phyloP scores from a whole-genome alignment of 2,113 vertebrate species.

The Rhinichthys klamathensis region DNA sequence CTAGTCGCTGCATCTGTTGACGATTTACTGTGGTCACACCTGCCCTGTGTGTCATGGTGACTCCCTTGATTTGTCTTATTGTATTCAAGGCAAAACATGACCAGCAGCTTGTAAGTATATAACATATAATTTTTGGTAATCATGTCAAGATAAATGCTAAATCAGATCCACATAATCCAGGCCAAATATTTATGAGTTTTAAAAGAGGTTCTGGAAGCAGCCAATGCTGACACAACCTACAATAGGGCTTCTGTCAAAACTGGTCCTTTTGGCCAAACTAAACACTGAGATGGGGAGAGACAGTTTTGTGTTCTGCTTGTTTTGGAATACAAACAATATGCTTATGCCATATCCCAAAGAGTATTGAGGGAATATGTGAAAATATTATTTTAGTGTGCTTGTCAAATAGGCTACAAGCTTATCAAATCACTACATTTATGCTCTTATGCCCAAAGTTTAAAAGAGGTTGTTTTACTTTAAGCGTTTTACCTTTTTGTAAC shows the following conservation, averaged over 20 bases:
- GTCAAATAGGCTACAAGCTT: neutral
- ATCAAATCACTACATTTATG: neutral
- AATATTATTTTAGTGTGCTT: neutral
- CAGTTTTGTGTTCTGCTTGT: constrained; percentile 45
- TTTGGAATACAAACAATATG: constrained; percentile 47
- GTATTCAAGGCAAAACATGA: neutral
- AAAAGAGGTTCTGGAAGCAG: neutral
- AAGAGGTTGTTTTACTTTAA: neutral
- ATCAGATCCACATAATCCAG: neutral
- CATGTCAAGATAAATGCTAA: neutral
- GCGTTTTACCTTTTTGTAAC: neutral
- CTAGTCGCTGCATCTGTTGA: constrained; percentile 38
- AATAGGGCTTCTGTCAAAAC: constrained; percentile 5
- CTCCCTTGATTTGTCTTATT: neutral
- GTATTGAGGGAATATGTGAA: neutral
- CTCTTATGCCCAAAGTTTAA: neutral
- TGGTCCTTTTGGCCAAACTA: constrained; percentile 35
- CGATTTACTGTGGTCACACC: constrained; percentile 38
- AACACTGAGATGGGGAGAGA: constrained; percentile 40
- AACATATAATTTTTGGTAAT: neutral
- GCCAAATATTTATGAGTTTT: neutral
- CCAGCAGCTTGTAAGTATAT: neutral
- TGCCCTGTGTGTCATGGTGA: neutral
- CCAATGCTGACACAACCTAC: neutral
- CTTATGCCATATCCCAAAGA: neutral